phyloP scores from a whole-genome alignment of 2,797 vertebrate genomes.

The Melanotaenia trifasciata region DNA sequence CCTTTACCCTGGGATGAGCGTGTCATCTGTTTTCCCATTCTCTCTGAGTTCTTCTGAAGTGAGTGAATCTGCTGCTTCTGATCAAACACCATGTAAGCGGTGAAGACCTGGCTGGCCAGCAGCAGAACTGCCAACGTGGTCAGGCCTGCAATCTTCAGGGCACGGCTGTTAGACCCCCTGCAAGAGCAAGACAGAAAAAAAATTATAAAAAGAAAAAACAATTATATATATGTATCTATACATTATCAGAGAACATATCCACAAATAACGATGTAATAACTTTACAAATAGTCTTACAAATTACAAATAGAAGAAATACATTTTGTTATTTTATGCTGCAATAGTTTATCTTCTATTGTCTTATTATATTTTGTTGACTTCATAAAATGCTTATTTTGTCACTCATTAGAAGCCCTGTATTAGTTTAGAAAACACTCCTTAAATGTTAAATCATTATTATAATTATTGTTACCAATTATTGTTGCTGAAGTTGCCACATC shows the following conservation, averaged over 20 bases:
- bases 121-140: conserved; percentile 90
- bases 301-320: too few relatives aligned
- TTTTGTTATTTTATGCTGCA: too few relatives aligned
- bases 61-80: conserved; percentile 86
- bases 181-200: background rate
- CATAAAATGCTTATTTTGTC: background rate
- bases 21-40: conserved; percentile 78
- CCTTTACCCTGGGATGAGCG: conserved; percentile 76
- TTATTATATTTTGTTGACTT: background rate
- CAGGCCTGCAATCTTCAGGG: conserved; percentile 81
- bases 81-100: conserved; percentile 86
- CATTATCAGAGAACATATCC: background rate
- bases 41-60: conserved; percentile 81
- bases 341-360: too few relatives aligned
- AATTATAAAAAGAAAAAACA: background rate
- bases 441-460: background rate
- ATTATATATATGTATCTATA: too few relatives aligned
- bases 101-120: conserved; percentile 90
- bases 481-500: too few relatives aligned
- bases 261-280: too few relatives aligned
- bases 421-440: background rate
- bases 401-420: background rate
- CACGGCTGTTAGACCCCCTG: conserved; percentile 72
- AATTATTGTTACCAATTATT: background rate
- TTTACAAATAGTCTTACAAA: too few relatives aligned